Conservation (phyloP, 2,888 invertebrate genomes). For the Drosophila histrio region DNA sequence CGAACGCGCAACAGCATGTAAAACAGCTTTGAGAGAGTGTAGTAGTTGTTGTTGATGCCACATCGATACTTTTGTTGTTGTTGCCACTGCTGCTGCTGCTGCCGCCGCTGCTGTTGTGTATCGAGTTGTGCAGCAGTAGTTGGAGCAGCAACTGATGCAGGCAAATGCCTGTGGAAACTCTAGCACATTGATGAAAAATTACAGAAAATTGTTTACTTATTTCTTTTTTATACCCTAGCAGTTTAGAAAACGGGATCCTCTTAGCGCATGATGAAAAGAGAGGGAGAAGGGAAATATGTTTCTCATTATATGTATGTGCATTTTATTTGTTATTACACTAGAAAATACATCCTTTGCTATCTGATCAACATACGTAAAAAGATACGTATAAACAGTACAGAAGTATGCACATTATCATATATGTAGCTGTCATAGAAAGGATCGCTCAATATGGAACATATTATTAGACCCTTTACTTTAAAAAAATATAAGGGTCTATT, state of each 20-base stretch:
- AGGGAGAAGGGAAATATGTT: too few relatives aligned
- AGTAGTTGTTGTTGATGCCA: slow-evolving; percentile 28
- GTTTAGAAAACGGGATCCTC: too few relatives aligned
- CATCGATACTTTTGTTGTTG: slow-evolving; percentile 22
- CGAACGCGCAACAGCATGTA: slow-evolving; percentile 70
- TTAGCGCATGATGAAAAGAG: not conserved
- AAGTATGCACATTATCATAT: too few relatives aligned
- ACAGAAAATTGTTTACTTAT: slow-evolving; percentile 4
- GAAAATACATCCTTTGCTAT: too few relatives aligned
- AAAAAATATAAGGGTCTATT: too few relatives aligned
- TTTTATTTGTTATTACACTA: too few relatives aligned
- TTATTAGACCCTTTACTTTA: too few relatives aligned
- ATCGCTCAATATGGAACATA: too few relatives aligned
- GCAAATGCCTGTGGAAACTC: slow-evolving; percentile 13
- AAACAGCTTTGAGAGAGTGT: slow-evolving; percentile 59
- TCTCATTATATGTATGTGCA: too few relatives aligned
- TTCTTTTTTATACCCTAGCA: not conserved
- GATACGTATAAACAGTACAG: too few relatives aligned
- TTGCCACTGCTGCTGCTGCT: slow-evolving; percentile 9
- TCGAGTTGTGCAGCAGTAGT: not conserved
- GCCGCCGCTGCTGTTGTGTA: not conserved
- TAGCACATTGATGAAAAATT: slow-evolving; percentile 7
- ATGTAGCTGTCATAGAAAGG: too few relatives aligned
- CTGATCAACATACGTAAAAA: too few relatives aligned
- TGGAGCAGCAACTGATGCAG: slow-evolving; percentile 6